Percentiles rank a stretch among this genome's conserved stretches.
These are phyloP conservation scores for Coenobita brevimanus DNA, from an alignment of 1,140 invertebrate species.

Conservation along the genomic window DNA sequence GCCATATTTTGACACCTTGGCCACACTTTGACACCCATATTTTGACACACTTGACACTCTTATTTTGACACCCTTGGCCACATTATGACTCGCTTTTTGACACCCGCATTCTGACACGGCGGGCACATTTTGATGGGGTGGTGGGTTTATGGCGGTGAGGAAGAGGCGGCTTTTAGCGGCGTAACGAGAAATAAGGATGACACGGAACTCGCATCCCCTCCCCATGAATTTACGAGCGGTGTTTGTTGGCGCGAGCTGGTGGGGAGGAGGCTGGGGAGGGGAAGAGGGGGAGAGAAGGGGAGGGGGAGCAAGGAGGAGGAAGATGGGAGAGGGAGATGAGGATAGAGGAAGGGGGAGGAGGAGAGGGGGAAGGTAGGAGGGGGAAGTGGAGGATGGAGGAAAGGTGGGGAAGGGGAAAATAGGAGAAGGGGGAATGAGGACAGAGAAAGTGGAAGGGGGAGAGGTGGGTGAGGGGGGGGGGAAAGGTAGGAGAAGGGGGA, in stretches of 20 bases:
- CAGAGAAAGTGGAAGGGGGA: background rate
- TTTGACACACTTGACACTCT: too few species aligned
- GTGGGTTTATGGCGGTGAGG: background rate
- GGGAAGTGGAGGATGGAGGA: background rate
- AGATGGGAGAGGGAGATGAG: background rate
- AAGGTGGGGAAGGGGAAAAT: background rate
- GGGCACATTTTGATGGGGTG: background rate
- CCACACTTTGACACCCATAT: too few species aligned
- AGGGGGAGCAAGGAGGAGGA: background rate
- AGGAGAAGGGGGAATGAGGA: background rate
- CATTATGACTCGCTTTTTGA: background rate
- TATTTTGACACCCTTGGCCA: too few species aligned
- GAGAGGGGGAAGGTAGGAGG: too few species aligned
- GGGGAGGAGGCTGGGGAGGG: background rate
- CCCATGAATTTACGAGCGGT: background rate
- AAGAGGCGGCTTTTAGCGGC: background rate
- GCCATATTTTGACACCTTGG: too few species aligned
- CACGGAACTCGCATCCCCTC: background rate
- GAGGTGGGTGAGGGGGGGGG: background rate
- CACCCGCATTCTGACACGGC: background rate
- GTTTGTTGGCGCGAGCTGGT: background rate
- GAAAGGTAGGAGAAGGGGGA: background rate
- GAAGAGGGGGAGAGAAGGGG: background rate
- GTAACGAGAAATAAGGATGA: conserved; percentile 11
- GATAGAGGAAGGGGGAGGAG: background rate